Conservation (phyloP, 2,797 vertebrate species). For the Thripadectes ignobilis region DNA sequence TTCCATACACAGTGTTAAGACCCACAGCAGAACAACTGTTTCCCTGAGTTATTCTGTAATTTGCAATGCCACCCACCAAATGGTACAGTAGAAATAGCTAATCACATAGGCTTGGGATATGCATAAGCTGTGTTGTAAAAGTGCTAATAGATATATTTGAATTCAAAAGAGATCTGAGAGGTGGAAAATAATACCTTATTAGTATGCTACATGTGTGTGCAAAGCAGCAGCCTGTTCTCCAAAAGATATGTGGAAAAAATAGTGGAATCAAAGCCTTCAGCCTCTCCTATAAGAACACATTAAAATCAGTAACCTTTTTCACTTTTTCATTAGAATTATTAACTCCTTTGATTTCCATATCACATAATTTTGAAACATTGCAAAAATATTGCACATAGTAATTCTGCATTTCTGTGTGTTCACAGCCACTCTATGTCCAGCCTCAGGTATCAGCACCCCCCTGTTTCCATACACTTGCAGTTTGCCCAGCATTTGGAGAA, state of each 20-base stretch:
- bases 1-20: not conserved
- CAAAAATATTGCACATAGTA: not conserved
- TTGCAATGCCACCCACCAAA: slow-evolving; percentile 26
- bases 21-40: not conserved
- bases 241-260: not conserved
- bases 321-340: slow-evolving; percentile 21
- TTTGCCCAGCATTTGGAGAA: not conserved
- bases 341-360: not conserved
- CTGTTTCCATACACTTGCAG: not conserved
- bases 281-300: not conserved
- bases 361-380: not conserved
- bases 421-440: not conserved
- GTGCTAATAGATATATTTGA: slow-evolving; percentile 50
- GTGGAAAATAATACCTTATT: slow-evolving; percentile 49
- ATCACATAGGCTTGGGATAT: slow-evolving; percentile 2
- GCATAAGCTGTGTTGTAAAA: slow-evolving; percentile 22
- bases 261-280: slow-evolving; percentile 7
- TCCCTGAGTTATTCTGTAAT: not conserved
- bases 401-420: not conserved
- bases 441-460: not conserved
- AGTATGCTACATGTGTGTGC: slow-evolving; percentile 38
- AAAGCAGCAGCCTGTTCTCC: slow-evolving; percentile 24
- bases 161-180: slow-evolving; percentile 43
- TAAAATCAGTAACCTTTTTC: not conserved
- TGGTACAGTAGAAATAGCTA: slow-evolving; percentile 18